These are phyloP conservation scores for Stylophora pistillata DNA, from an alignment of 64 coral and sea anemone genomes.

Conservation along the genomic window DNA sequence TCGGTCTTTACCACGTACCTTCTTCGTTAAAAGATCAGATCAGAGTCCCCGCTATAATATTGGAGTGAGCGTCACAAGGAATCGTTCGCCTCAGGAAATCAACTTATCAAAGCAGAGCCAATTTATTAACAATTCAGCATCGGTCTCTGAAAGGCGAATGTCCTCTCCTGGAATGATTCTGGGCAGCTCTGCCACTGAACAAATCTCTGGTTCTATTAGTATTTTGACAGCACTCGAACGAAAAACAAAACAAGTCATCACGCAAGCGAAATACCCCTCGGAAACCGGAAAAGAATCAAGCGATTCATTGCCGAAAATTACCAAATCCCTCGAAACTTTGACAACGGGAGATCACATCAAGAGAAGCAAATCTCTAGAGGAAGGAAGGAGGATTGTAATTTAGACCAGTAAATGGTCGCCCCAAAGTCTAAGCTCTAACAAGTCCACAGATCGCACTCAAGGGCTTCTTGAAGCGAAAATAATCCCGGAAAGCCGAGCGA, in stretches of 20 bases:
- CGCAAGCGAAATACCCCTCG: not conserved
- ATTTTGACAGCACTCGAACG: not conserved
- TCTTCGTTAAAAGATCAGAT: not conserved
- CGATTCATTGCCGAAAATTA: slow-evolving; percentile 25
- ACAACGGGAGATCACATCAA: not conserved
- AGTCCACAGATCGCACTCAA: slow-evolving; percentile 22
- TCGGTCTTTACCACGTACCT: not conserved
- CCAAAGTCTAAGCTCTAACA: not conserved
- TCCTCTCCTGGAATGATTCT: not conserved
- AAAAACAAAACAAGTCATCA: not conserved
- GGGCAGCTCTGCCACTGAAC: not conserved
- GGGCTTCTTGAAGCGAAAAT: slow-evolving; percentile 1
- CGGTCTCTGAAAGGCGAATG: not conserved
- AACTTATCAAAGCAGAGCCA: not conserved
- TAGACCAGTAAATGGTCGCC: not conserved
- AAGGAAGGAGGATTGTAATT: not conserved
- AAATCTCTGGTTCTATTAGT: not conserved
- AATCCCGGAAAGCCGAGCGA: not conserved
- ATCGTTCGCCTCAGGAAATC: not conserved
- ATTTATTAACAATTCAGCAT: not conserved
- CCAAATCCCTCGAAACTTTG: slow-evolving; percentile 1
- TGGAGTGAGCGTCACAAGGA: not conserved
- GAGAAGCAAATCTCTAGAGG: not conserved
- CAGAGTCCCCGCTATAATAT: not conserved
- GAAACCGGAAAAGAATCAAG: not conserved